A percentile compares a stretch with the other conserved stretches of the same genome.
These are phyloP conservation scores for Tylochromis polylepis DNA, from an alignment of 2,113 vertebrate species.

Conservation along the genomic window DNA sequence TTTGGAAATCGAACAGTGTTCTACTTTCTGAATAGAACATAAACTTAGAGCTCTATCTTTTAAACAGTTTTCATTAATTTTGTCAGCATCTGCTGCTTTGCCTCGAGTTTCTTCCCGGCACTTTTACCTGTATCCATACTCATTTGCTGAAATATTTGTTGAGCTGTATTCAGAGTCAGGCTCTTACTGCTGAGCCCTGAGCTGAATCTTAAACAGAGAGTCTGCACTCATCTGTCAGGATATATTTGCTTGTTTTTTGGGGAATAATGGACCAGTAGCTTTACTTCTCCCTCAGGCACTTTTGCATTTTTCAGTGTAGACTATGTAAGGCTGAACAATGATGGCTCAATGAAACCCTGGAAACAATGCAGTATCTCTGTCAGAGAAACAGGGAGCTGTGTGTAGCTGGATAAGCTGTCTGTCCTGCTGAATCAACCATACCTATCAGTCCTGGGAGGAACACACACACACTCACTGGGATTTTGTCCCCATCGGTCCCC, in stretches of 20 bases:
- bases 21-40: not conserved
- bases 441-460: not conserved
- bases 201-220: not conserved
- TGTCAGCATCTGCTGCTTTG: not conserved
- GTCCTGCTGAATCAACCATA: conserved; percentile 28
- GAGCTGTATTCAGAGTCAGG: not conserved
- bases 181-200: not conserved
- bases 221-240: not conserved
- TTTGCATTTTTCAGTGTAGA: not conserved
- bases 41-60: not conserved
- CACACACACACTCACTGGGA: not conserved
- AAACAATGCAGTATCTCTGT: not conserved
- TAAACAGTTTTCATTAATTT: not conserved
- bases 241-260: not conserved
- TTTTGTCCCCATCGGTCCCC: no score
- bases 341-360: not conserved
- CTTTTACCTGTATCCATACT: not conserved
- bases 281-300: not conserved
- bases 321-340: not conserved
- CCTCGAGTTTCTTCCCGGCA: not conserved
- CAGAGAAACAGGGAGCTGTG: not conserved
- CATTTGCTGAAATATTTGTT: not conserved
- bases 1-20: not conserved
- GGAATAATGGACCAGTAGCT: not conserved
- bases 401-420: not conserved